Evolutionary conservation across 2,113 vertebrate genomes (phyloP), one percentile per base, ranked within the genome.

Genomic region (Seriola dumerili): DNA sequence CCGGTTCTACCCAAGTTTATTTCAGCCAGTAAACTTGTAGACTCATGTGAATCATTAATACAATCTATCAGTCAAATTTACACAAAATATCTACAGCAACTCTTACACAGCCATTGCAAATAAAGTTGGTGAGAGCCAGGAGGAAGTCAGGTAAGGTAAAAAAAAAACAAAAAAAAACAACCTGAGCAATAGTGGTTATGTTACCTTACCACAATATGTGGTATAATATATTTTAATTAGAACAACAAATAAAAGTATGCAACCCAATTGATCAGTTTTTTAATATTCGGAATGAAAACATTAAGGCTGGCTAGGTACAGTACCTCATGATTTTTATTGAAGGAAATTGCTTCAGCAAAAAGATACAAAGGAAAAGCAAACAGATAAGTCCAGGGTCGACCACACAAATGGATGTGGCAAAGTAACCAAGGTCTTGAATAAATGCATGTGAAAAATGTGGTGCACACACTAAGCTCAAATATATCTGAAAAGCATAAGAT

Each of bases 381-480:
- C 3, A 25, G 54, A 57, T 5, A 57, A 23, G 4, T 23, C 4
- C 54, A 57, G 10, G 9, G 54, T 57, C 54, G 5, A 12, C 54
- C 54, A 42, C 63, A 71, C 13, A 78, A 71, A 44, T n/a, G 21
- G 5, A 66, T 21, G 14, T 14, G 46, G 13, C 34, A 78, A 55
- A 70, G n/a, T 6, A 29, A 61, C 52, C 34, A n/a, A 57, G 10
- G 54, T 57, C 54, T 57, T 57, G 11, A 57, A 57, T 25, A 57
- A 57, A 25, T 57, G 54, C n/a, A 12, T 7, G 7, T 42, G 21
- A 32, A 89, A 63, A 61, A 70, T 72, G 38, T 70, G 17, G 38
- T 70, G 17, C 4, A 0, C 40, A 59, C 23, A 23, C 19, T 25
- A 29, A 59, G 64, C 44, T 61, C 8, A 59, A 71, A 61, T 10